Percentiles rank a stretch among this genome's conserved stretches.
Evolutionary conservation across 2,888 invertebrate genomes (phyloP).

Genomic region (Diachrysia chrysitis): DNA sequence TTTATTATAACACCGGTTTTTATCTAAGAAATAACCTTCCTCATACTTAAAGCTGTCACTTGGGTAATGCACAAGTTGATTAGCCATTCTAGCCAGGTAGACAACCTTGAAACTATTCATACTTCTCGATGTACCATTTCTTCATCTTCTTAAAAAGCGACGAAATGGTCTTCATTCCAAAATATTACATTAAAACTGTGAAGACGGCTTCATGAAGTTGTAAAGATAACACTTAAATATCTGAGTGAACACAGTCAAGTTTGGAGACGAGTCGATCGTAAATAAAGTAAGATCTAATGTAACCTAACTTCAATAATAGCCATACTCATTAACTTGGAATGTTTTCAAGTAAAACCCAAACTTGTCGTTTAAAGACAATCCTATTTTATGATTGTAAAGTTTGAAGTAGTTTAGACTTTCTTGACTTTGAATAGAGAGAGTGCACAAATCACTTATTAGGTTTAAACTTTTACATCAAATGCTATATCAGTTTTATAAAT

Average conservation of each 20-base stretch:
- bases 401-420: conserved; percentile 22
- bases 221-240: background rate
- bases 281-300: conserved; percentile 17
- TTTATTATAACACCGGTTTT: background rate
- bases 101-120: background rate
- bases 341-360: conserved; percentile 21
- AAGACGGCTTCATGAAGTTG: background rate
- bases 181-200: background rate
- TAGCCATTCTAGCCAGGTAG: background rate
- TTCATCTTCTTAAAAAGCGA: background rate
- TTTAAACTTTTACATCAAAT: too few relatives aligned
- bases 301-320: conserved; percentile 23
- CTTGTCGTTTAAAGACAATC: conserved; percentile 20
- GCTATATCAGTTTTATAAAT: too few relatives aligned
- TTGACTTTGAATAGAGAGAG: conserved; percentile 12
- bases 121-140: conserved; percentile 18
- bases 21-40: too few relatives aligned
- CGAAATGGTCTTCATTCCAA: background rate
- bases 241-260: background rate
- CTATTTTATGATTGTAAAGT: conserved; percentile 22
- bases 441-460: too few relatives aligned
- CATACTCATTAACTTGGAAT: conserved; percentile 23
- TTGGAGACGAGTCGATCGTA: conserved; percentile 2
- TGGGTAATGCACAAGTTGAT: too few relatives aligned
- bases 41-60: too few relatives aligned